These are phyloP conservation scores for Notodonta dromedarius DNA, from an alignment of 2,888 invertebrate species.

Conservation along the genomic window DNA sequence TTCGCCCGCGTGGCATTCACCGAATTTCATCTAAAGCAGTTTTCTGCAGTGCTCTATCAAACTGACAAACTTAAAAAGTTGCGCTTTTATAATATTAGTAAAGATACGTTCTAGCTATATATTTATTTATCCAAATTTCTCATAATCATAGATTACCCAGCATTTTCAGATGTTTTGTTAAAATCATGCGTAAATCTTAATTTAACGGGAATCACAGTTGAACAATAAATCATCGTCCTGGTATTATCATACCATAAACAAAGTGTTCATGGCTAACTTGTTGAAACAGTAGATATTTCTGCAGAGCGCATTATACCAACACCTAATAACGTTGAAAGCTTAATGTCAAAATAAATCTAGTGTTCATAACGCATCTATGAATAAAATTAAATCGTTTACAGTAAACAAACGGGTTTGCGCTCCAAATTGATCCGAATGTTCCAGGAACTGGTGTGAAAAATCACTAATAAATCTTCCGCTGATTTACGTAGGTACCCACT, in stretches of 20 bases:
- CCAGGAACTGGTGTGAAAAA: slow-evolving; percentile 19
- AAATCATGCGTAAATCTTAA: neutral
- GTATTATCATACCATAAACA: slow-evolving; percentile 11
- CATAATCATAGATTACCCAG: neutral
- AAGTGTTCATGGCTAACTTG: slow-evolving; percentile 24
- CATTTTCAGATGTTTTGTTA: neutral
- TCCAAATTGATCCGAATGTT: slow-evolving; percentile 23
- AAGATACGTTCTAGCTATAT: no score
- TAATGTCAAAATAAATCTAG: slow-evolving; percentile 36
- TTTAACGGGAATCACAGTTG: slow-evolving; percentile 1
- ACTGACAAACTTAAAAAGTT: no score
- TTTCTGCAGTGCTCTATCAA: no score
- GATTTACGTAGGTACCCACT: slow-evolving; percentile 30
- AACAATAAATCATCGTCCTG: slow-evolving; percentile 1
- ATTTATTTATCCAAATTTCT: no score
- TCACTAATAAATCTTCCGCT: slow-evolving; percentile 31
- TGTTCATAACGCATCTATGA: slow-evolving; percentile 19
- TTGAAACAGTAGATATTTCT: slow-evolving; percentile 25
- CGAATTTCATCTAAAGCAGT: no score
- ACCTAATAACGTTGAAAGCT: slow-evolving; percentile 30
- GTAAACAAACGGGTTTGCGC: slow-evolving; percentile 34
- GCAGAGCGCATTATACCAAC: slow-evolving; percentile 25
- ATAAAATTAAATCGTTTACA: slow-evolving; percentile 33
- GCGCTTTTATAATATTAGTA: no score
- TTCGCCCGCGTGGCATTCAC: no score